Evolutionary conservation across 2,797 vertebrate species (phyloP), one percentile per base, ranked within the genome.

Genomic region (Neosilurus mollespiculum): DNA sequence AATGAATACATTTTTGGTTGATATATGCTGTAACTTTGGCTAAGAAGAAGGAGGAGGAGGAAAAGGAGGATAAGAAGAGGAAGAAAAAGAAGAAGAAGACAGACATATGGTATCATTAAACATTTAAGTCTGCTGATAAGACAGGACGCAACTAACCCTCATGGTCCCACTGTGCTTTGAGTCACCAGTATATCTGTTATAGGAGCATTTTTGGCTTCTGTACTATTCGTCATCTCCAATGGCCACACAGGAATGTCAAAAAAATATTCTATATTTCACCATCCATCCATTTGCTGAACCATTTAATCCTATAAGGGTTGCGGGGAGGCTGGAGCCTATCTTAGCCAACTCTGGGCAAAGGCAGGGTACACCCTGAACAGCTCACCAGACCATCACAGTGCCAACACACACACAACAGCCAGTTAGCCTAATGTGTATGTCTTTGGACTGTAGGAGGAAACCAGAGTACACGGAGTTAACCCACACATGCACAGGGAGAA

Each of bases 201-300:
- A 59, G 12, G 12, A 53, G 34, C 62, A 53, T 53, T 72, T 8
- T 12, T 6, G 49, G 22, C n/a, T 53, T 72, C 12, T 72, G 49
- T 53, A 14, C 70, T 72, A 16, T 24, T 4, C 37, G 43, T 20
- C 37, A 70, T 70, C 37, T 26, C 77, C 54, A 26, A 56, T 20
- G 24, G 77, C 49, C 69, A 80, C 71, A 66, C 24, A 86, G 83
- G 81, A 87, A 89, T 86, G 64, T 87, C 70, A n/a, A 84, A 82
- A 87, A 81, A 86, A 86, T 79, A 82, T 86, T 88, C 77, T 61
- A 78, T 78, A 85, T 87, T 88, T 87, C 70, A 85, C 71, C 81
- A 84, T 58, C 8, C 43, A 43, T 43, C 43, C 43, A 43, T 43
- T 43, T 43, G 43, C 43, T 43, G 43, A 43, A 43, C 43, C 43